Conservation (phyloP, 2,797 vertebrate species). For the Nannoperca australis region DNA sequence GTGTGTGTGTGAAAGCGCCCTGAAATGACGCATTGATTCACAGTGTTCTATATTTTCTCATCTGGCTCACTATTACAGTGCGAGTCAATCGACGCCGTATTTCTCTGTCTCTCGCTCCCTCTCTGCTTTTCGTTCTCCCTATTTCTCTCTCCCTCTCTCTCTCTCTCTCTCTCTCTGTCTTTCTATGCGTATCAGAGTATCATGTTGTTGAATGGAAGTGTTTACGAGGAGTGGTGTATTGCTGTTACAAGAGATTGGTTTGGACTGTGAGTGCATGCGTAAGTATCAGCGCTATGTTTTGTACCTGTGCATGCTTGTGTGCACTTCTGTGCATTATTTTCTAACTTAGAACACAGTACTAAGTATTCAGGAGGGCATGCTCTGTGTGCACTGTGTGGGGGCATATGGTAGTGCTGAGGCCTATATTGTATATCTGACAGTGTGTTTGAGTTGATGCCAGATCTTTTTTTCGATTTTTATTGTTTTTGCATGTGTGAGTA, state of each 20-base stretch:
- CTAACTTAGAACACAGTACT: slow-evolving; percentile 18
- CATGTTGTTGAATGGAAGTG: slow-evolving; percentile 74
- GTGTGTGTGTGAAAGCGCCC: slow-evolving; percentile 63
- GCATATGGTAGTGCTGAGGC: slow-evolving; percentile 38
- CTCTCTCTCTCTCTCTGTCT: slow-evolving; percentile 44
- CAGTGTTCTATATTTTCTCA: slow-evolving; percentile 80
- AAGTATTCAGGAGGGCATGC: slow-evolving; percentile 38
- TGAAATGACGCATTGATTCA: slow-evolving; percentile 84
- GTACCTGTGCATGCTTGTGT: slow-evolving; percentile 46
- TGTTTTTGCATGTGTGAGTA: slow-evolving; percentile 31
- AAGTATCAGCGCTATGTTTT: slow-evolving; percentile 51
- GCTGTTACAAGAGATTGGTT: slow-evolving; percentile 62
- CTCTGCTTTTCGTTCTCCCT: slow-evolving; percentile 54
- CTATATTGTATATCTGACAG: slow-evolving; percentile 51
- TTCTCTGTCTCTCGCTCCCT: slow-evolving; percentile 54
- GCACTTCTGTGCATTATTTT: slow-evolving; percentile 48
- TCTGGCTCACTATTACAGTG: slow-evolving; percentile 81
- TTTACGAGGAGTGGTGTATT: slow-evolving; percentile 71
- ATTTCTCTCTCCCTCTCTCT: slow-evolving; percentile 36
- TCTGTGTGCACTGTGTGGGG: slow-evolving; percentile 50
- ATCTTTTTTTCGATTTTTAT: slow-evolving; percentile 9
- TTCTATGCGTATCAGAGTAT: slow-evolving; percentile 64
- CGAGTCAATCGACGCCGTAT: slow-evolving; percentile 74
- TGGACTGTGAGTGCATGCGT: slow-evolving; percentile 48
- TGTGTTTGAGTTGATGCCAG: slow-evolving; percentile 61